Conservation (phyloP, 2,113 vertebrate species). For the Formicarius rufipectus region DNA sequence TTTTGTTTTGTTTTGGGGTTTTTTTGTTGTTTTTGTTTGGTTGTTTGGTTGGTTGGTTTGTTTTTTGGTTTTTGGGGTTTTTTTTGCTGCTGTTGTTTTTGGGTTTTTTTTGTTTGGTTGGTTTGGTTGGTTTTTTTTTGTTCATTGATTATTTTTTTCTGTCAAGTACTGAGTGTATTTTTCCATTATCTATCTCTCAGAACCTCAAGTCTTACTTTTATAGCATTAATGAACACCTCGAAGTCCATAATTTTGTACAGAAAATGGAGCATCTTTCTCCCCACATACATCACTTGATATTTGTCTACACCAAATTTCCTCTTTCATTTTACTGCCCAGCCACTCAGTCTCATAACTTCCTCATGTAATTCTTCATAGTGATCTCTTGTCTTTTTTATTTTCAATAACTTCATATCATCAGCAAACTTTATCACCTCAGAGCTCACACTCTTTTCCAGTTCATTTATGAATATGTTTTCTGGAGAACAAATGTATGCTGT, state of each 20-base stretch:
- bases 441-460: not conserved
- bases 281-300: not conserved
- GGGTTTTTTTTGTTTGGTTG: not conserved
- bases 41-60: rapidly evolving
- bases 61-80: too few species aligned
- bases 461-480: not conserved
- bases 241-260: not conserved
- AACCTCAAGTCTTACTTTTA: not conserved
- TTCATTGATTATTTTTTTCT: not conserved
- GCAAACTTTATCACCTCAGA: not conserved
- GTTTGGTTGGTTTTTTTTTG: not conserved
- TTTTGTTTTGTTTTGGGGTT: not conserved
- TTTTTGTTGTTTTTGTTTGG: not conserved
- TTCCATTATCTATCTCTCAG: not conserved
- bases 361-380: not conserved
- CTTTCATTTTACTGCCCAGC: not conserved
- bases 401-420: not conserved
- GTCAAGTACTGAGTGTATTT: not conserved
- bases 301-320: not conserved
- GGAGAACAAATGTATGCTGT: not conserved
- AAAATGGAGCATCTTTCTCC: not conserved
- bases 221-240: not conserved
- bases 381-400: not conserved
- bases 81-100: not conserved
- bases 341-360: not conserved